Conservation (phyloP, 2,113 vertebrate genomes). For the Megaptera novaeangliae region DNA sequence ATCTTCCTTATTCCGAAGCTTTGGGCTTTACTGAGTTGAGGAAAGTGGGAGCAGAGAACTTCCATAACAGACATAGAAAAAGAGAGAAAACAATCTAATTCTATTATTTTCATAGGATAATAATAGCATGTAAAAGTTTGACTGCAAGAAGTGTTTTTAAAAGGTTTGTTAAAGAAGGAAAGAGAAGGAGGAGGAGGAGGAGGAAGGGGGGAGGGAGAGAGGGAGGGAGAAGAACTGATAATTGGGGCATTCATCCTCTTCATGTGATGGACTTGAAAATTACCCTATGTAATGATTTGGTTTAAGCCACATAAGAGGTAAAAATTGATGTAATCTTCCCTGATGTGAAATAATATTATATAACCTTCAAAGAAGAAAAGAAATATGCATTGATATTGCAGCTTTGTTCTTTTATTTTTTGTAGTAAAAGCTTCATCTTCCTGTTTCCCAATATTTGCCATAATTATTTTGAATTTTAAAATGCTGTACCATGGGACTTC, state of each 20-base stretch:
- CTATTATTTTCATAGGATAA: background rate
- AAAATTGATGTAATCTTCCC: background rate
- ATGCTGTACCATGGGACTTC: background rate
- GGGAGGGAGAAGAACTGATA: background rate
- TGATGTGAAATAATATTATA: background rate
- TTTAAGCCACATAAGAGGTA: background rate
- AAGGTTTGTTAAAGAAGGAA: background rate
- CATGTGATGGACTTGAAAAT: background rate
- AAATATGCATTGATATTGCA: background rate
- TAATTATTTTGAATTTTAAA: background rate
- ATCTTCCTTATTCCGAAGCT: background rate
- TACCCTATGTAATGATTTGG: background rate
- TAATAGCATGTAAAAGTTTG: background rate
- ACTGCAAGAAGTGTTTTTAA: background rate
- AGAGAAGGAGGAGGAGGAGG: background rate
- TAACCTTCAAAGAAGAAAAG: background rate
- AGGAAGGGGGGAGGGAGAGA: accelerated
- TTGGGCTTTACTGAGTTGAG: background rate
- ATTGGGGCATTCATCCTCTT: background rate
- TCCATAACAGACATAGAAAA: background rate
- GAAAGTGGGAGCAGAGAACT: background rate
- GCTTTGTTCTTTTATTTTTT: background rate
- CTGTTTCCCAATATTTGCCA: background rate
- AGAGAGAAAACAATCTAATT: background rate
- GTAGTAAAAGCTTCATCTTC: background rate